Evolutionary conservation across 2,888 invertebrate species (phyloP).

Genomic region (Euplagia quadripunctaria): DNA sequence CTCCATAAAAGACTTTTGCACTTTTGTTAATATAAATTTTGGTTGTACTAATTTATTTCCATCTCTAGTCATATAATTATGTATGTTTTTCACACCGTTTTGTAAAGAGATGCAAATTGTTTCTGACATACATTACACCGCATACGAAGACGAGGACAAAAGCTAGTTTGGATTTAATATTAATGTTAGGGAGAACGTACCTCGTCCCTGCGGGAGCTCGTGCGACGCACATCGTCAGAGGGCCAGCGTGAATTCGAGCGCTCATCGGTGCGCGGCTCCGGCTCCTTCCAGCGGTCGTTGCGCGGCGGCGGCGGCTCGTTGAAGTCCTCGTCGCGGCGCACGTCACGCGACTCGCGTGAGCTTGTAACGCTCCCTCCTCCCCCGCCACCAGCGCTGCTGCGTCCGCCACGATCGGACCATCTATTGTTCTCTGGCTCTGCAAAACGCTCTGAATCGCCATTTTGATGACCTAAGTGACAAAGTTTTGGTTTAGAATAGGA

Average conservation of each 20-base stretch:
- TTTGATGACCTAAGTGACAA: conserved; percentile 77
- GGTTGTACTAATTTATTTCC: too few relatives aligned
- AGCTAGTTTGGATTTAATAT: too few relatives aligned
- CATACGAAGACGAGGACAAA: too few relatives aligned
- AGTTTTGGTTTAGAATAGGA: neutral
- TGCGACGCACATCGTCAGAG: conserved; percentile 82
- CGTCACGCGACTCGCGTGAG: conserved; percentile 62
- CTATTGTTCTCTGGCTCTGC: conserved; percentile 64
- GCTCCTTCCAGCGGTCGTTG: conserved; percentile 90
- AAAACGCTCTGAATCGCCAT: conserved; percentile 85
- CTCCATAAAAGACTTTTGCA: too few relatives aligned
- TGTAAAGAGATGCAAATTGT: too few relatives aligned
- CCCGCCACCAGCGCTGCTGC: conserved; percentile 41
- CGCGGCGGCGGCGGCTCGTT: conserved; percentile 80
- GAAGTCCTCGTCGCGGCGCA: conserved; percentile 62
- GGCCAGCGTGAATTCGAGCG: conserved; percentile 79
- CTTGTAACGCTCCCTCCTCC: conserved; percentile 57
- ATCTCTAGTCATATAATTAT: too few relatives aligned
- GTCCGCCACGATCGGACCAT: conserved; percentile 59
- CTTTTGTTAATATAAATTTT: too few relatives aligned
- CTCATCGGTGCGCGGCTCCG: conserved; percentile 79
- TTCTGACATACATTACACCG: too few relatives aligned
- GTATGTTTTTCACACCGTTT: too few relatives aligned
- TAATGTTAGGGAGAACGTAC: conserved; percentile 47
- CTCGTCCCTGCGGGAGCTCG: conserved; percentile 80